Conservation (phyloP, 1,140 invertebrate genomes). For the Scylla paramamosain region DNA sequence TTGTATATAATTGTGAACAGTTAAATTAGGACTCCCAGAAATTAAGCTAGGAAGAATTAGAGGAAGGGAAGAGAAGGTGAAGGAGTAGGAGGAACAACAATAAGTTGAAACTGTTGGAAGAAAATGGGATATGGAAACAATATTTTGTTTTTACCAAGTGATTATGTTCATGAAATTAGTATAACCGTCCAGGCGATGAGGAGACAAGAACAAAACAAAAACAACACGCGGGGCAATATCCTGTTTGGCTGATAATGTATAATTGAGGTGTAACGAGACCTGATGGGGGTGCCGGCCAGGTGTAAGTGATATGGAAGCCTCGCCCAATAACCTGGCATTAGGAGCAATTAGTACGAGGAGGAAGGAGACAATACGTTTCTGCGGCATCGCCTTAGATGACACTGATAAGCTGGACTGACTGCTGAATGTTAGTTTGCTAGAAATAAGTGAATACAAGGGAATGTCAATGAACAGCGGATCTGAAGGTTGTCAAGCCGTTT, state of each 20-base stretch:
- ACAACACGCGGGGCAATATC: neutral
- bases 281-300: slow-evolving; percentile 53
- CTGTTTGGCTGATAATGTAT: neutral
- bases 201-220: neutral
- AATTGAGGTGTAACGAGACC: slow-evolving; percentile 39
- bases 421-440: neutral
- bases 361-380: neutral
- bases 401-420: neutral
- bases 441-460: too few relatives aligned
- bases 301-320: slow-evolving; percentile 65
- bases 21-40: too few relatives aligned
- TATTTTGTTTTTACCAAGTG: neutral
- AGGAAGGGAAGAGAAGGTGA: too few relatives aligned
- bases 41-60: too few relatives aligned
- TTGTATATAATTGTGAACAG: too few relatives aligned
- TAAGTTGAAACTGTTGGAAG: too few relatives aligned
- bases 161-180: neutral
- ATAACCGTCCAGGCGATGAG: neutral
- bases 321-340: slow-evolving; percentile 70
- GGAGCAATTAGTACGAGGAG: slow-evolving; percentile 38
- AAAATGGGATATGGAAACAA: too few relatives aligned
- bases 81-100: too few relatives aligned
- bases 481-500: too few relatives aligned
- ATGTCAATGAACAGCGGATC: too few relatives aligned
- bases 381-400: neutral